Base-by-base conservation (phyloP, 2,888 invertebrate species). In the Molorchus minor region DNA sequence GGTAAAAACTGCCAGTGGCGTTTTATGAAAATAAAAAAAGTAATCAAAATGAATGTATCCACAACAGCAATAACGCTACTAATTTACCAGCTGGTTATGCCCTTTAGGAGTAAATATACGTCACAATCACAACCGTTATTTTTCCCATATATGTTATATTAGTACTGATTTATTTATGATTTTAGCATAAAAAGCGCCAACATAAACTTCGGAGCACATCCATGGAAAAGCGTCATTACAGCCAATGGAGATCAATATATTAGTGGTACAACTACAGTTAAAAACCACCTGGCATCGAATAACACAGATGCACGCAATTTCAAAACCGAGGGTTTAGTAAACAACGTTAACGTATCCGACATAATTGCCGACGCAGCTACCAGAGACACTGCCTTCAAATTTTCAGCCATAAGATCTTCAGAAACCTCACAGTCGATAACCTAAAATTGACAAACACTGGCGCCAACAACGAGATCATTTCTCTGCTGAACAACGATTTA, bases 361-460 rank as follows among this genome's bases (percentile, higher is more conserved):
- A 65, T 79, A 5, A 44, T 79, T 5, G 53, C 71, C 17, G 80
- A 81, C 62, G 73, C 77, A 1, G 75, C 78, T 2, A 68, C 69
- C 17, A 60, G 58, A 29, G 66, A 71, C 35, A 58, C 61, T 3
- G 30, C 56, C 2, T 58, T 57, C 15, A 58, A 64, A 56, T 66
- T 20, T 61, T 73, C 13, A 75, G 75, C 8, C 61, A 68, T 21
- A 78, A 78, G 66, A 61, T 44, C n/a, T 76, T 80, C 56, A 65
- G 69, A 10, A 67, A 72, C 15, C 44, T 78, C 8, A 63, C 65
- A 1, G 67, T 77, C 5, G 70, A 74, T 10, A 61, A 75, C 58
- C 54, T 80, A 52, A 54, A 55, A 35, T 60, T 69, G n/a, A 25
- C 65, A 25, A 71, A 70, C 30, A 63, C 64, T 17, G 61, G 59